Base-by-base conservation (phyloP, 2,888 invertebrate species). In the Drosophila greeni region DNA sequence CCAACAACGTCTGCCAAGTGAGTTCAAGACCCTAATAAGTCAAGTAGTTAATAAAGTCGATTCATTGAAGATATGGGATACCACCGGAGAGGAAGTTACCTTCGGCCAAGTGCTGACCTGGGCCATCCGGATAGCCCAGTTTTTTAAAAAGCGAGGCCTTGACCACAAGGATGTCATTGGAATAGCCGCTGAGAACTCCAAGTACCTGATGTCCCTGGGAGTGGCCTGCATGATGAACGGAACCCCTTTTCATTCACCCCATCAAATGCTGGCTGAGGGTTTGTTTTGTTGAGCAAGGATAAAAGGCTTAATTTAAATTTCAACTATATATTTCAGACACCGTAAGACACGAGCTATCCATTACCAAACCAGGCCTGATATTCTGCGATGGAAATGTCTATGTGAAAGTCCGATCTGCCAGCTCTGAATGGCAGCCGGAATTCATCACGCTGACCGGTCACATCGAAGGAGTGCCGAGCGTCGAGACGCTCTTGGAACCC, bases 161-260 rank as follows among this genome's bases (percentile, higher is more conserved):
- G 67, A 72, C 24, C 72, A 83, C 43, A 80, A 78, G 39, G 85
- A 87, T 67, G 70, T 86, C 0, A 73, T 86, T 48, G 86, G 86
- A 0, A 76, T 87, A 18, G 70, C 75, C 2, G 86, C 77, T 1
- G 73, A 66, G n/a, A 86, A 87, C 57, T 73, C 80, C 3, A 79
- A 77, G 9, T 75, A 77, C 34, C 33, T 87, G 1, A 82, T 85
- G 58, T 82, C 86, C 0, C 24, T 86, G 18, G 84, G 78, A 4
- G 66, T 86, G n/a, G 87, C 75, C 2, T 79, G 80, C 16, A 68
- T 86, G 9, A 66, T 83, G 64, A 78, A 84, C 56, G 74, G 76
- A 1, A 76, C 77, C 0, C 76, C 85, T 1, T 75, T 87, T 12
- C 86, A 85, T 51, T 40, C 85, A 0, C 72, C 84, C 0, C 85